Percentiles rank a stretch among this genome's conserved stretches.
Conservation (phyloP, 2,797 vertebrate species). For the Phoebastria nigripes region DNA sequence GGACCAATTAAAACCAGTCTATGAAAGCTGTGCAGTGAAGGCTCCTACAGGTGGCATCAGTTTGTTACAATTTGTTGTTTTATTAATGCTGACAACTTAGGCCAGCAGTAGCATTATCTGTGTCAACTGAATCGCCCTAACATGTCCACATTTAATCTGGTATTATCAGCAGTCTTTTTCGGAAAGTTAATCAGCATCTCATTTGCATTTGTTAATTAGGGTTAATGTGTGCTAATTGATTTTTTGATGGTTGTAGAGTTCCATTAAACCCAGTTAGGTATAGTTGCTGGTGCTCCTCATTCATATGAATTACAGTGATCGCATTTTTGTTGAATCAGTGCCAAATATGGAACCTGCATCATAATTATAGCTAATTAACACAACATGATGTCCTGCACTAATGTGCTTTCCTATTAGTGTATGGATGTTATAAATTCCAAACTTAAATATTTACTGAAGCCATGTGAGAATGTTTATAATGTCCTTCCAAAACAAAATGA, state of each 20-base stretch:
- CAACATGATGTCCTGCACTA: slow-evolving; percentile 63
- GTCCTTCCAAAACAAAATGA: not conserved
- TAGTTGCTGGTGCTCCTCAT: slow-evolving; percentile 73
- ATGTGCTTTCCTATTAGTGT: slow-evolving; percentile 62
- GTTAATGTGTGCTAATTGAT: slow-evolving; percentile 88
- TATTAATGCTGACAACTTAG: slow-evolving; percentile 77
- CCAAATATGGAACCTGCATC: slow-evolving; percentile 74
- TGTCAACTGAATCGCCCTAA: slow-evolving; percentile 81
- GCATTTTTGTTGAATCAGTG: slow-evolving; percentile 80
- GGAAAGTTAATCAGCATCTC: slow-evolving; percentile 76
- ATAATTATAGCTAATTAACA: slow-evolving; percentile 90
- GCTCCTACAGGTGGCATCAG: slow-evolving; percentile 65
- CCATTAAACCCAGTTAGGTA: slow-evolving; percentile 77
- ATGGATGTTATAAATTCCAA: slow-evolving; percentile 68
- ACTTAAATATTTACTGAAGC: slow-evolving; percentile 56
- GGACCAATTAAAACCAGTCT: not conserved
- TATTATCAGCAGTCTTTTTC: slow-evolving; percentile 71
- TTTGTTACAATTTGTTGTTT: slow-evolving; percentile 67
- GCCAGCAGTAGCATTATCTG: slow-evolving; percentile 70
- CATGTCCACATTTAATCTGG: slow-evolving; percentile 75
- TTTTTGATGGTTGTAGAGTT: slow-evolving; percentile 84
- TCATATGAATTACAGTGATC: slow-evolving; percentile 81
- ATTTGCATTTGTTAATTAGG: slow-evolving; percentile 86
- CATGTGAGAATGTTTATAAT: not conserved
- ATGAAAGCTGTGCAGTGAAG: not conserved